These are phyloP conservation scores for Cephalopterus ornatus DNA, from an alignment of 2,113 vertebrate genomes.

Conservation along the genomic window DNA sequence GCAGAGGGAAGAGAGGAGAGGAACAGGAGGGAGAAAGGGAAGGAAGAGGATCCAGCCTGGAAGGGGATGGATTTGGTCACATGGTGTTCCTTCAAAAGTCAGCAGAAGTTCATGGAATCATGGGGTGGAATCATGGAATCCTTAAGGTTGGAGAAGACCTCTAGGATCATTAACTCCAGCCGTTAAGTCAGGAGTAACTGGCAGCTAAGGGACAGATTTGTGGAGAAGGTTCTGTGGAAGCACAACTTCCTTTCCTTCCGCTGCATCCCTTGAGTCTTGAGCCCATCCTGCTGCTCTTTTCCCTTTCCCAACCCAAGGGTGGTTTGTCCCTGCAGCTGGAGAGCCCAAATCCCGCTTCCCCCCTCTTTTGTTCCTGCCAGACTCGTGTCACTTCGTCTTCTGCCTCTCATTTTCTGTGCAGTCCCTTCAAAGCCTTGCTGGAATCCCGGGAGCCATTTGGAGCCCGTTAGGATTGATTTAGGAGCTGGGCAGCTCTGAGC, in stretches of 20 bases:
- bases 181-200: background rate
- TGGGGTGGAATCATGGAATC: background rate
- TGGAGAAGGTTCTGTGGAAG: background rate
- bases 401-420: background rate
- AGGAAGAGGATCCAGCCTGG: background rate
- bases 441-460: background rate
- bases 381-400: background rate
- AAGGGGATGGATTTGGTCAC: accelerated
- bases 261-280: background rate
- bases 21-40: background rate
- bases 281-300: background rate
- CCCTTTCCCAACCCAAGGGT: background rate
- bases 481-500: background rate
- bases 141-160: background rate
- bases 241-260: accelerated
- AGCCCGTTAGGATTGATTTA: background rate
- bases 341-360: background rate
- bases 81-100: accelerated
- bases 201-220: background rate
- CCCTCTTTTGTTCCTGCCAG: background rate
- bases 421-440: background rate
- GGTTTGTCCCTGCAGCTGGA: background rate
- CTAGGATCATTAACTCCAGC: accelerated
- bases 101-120: accelerated
- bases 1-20: background rate